phyloP scores from a whole-genome alignment of 2,113 vertebrate species.

The Oreochromis aureus region DNA sequence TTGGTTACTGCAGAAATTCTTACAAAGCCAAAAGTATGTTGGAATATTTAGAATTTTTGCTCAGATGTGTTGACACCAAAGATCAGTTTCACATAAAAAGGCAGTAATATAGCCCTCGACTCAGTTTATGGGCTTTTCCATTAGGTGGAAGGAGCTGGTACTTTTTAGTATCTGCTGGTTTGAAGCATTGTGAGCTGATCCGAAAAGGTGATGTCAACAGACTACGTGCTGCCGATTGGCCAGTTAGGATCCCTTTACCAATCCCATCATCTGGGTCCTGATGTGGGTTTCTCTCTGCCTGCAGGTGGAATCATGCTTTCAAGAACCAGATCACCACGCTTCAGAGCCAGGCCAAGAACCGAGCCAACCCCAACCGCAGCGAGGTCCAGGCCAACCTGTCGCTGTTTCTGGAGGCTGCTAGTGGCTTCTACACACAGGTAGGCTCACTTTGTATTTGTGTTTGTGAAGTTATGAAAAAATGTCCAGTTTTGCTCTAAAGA shows the following conservation, averaged over 20 bases:
- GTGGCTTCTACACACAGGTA: conserved; percentile 99
- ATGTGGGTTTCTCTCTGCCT: not conserved
- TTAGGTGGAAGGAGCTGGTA: not conserved
- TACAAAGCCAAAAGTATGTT: not conserved
- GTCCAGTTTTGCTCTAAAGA: not conserved
- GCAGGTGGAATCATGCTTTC: conserved; percentile 98
- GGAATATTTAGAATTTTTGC: not conserved
- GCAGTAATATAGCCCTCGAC: not conserved
- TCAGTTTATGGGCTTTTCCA: accelerated
- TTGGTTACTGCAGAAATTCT: not conserved
- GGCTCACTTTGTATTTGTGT: not conserved
- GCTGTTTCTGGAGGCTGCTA: conserved; percentile 96
- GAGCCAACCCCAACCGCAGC: conserved; percentile 96
- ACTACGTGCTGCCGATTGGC: not conserved
- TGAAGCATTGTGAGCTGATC: not conserved
- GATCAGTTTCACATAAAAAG: not conserved
- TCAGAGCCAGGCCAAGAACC: conserved; percentile 98
- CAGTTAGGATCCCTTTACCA: not conserved
- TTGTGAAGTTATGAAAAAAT: not conserved
- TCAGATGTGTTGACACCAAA: not conserved
- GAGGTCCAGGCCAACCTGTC: conserved; percentile 98
- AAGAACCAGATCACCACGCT: conserved; percentile 99
- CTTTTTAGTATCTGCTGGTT: accelerated
- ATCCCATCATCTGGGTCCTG: not conserved
- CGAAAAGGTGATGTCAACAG: not conserved